phyloP scores from a whole-genome alignment of 2,113 vertebrate genomes.

The Mesembrinibis cayennensis region DNA sequence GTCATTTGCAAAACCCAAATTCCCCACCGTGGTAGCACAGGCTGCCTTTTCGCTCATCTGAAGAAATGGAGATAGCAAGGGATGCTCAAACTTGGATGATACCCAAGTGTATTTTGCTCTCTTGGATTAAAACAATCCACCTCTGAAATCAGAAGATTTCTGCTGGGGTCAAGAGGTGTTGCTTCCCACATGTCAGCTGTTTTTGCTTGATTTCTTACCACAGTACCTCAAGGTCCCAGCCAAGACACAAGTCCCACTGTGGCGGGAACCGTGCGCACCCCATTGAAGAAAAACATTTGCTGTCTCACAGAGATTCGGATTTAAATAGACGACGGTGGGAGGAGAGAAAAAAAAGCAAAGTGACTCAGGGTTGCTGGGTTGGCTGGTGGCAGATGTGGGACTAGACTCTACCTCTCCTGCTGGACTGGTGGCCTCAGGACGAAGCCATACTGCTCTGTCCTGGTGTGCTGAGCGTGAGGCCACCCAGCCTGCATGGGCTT shows the following conservation, averaged over 20 bases:
- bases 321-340: neutral
- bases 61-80: neutral
- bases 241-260: accelerated
- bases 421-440: neutral
- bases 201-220: neutral
- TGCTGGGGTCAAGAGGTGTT: neutral
- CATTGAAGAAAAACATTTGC: neutral
- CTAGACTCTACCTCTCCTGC: neutral
- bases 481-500: neutral
- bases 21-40: neutral
- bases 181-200: neutral
- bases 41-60: neutral
- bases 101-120: neutral
- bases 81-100: neutral
- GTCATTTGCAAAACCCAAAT: neutral
- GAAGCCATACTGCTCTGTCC: neutral
- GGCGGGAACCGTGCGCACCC: neutral
- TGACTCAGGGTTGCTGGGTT: neutral
- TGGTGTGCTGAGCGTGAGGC: neutral
- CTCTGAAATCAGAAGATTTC: neutral
- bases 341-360: neutral
- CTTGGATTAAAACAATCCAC: neutral
- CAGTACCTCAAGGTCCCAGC: neutral
- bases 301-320: neutral
- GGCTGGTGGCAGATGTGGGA: neutral